Conservation (phyloP, 2,113 vertebrate species). For the Myrmecobius fasciatus region DNA sequence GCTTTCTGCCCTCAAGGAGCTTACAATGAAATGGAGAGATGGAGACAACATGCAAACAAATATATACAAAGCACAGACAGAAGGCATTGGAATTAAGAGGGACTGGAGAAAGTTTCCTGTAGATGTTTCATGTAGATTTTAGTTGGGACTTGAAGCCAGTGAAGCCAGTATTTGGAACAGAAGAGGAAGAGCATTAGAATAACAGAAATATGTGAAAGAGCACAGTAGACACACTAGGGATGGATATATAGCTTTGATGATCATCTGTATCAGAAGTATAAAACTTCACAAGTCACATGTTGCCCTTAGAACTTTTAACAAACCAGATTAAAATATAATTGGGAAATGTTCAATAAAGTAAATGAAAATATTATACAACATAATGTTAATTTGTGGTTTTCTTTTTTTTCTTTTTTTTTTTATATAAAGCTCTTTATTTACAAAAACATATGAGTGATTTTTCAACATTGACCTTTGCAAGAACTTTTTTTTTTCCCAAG, state of each 20-base stretch:
- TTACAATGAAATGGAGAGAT: not conserved
- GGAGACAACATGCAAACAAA: not conserved
- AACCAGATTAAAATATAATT: not conserved
- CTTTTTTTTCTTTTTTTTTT: too few species aligned
- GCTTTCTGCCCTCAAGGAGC: not conserved
- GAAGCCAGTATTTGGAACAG: not conserved
- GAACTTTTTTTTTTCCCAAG: too few species aligned
- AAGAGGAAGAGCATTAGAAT: not conserved
- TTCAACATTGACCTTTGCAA: too few species aligned
- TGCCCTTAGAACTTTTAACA: not conserved
- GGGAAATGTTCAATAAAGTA: not conserved
- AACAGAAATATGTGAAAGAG: not conserved
- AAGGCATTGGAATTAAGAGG: not conserved
- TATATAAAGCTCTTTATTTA: too few species aligned
- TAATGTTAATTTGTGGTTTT: not conserved
- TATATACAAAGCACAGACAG: not conserved
- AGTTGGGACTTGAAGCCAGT: not conserved
- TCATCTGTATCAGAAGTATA: not conserved
- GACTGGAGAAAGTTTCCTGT: not conserved
- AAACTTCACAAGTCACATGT: not conserved
- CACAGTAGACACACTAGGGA: not conserved
- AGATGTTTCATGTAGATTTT: not conserved
- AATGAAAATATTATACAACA: not conserved
- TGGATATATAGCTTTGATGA: not conserved
- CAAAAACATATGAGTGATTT: too few species aligned